Percentiles rank a stretch among this genome's conserved stretches.
Evolutionary conservation across 2,113 vertebrate species (phyloP).

Genomic region (Tragelaphus imberbis): DNA sequence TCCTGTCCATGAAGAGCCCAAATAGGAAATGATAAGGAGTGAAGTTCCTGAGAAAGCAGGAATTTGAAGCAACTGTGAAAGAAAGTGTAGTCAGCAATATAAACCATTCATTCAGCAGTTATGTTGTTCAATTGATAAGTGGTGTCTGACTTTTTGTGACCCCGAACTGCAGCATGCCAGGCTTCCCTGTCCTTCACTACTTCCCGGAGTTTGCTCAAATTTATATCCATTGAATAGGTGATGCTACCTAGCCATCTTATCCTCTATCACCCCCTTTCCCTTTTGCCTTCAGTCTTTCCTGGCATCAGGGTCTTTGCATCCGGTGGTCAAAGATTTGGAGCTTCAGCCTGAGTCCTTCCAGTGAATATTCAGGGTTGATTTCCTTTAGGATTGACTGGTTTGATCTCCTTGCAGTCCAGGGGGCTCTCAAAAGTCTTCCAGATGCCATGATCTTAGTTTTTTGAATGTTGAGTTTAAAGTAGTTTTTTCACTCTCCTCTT

Average conservation of each 20-base stretch:
- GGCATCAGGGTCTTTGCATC: background rate
- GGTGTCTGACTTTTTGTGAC: background rate
- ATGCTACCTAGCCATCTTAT: background rate
- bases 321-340: background rate
- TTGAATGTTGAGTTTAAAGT: background rate
- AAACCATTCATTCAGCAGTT: background rate
- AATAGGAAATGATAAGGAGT: background rate
- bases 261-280: background rate
- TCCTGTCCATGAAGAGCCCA: background rate
- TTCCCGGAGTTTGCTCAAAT: background rate
- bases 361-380: background rate
- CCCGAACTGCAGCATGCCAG: background rate
- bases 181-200: background rate
- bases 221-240: background rate
- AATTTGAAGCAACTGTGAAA: background rate
- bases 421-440: background rate
- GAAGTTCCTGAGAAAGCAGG: background rate
- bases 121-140: background rate
- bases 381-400: background rate
- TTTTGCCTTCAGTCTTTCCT: background rate
- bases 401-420: background rate
- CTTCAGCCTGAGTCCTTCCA: background rate
- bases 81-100: background rate
- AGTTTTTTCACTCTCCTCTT: background rate
- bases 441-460: background rate